A percentile compares a stretch with the other conserved stretches of the same genome.
These are phyloP conservation scores for Sakesphorus luctuosus DNA, from an alignment of 2,113 vertebrate genomes.

Conservation along the genomic window DNA sequence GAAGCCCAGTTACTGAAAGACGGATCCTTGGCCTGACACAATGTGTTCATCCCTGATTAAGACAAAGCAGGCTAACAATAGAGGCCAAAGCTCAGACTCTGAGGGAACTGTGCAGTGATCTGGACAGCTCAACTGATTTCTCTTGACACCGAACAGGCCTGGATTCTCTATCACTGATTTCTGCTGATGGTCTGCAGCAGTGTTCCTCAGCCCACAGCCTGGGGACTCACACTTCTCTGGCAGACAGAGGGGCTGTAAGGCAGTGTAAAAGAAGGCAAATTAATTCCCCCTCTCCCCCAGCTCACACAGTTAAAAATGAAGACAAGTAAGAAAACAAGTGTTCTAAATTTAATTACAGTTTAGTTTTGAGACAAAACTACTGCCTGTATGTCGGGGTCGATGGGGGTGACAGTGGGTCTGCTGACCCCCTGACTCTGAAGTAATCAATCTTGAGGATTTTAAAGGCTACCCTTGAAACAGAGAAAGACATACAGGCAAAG, in stretches of 20 bases:
- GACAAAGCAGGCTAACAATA: not conserved
- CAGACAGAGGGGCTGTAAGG: not conserved
- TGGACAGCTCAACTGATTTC: not conserved
- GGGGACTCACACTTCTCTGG: not conserved
- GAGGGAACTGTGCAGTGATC: not conserved
- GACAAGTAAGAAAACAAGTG: not conserved
- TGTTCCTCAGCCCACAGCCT: not conserved
- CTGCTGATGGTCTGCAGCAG: not conserved
- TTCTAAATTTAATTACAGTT: not conserved
- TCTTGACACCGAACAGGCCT: not conserved
- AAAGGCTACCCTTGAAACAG: too few relatives aligned
- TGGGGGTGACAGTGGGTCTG: too few relatives aligned
- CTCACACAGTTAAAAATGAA: not conserved
- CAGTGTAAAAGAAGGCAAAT: not conserved
- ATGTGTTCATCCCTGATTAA: not conserved
- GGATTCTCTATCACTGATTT: not conserved
- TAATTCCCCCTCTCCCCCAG: rapidly evolving
- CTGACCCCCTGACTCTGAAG: too few relatives aligned
- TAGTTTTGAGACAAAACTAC: not conserved
- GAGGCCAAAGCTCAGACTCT: not conserved
- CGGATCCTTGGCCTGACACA: not conserved
- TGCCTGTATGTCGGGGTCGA: not conserved
- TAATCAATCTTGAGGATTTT: too few relatives aligned
- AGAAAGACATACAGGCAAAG: too few relatives aligned
- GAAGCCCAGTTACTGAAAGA: not conserved